These are phyloP conservation scores for Stylophora pistillata DNA, from an alignment of 64 coral and sea anemone species.

Conservation along the genomic window DNA sequence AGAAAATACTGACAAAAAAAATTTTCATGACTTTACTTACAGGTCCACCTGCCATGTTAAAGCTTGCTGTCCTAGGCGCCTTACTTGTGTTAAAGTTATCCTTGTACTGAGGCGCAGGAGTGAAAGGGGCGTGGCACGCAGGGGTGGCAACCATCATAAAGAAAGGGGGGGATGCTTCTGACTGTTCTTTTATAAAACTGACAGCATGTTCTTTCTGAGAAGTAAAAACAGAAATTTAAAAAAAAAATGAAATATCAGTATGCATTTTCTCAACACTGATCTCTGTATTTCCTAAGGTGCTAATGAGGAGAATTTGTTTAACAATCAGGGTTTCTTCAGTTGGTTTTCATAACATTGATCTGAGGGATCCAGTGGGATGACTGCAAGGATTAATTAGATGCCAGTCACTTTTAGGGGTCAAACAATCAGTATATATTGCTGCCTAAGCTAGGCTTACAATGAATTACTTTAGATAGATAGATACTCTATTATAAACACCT, in stretches of 20 bases:
- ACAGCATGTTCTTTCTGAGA: constrained; percentile 63
- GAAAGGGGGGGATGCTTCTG: constrained; percentile 56
- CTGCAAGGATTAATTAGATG: too few relatives aligned
- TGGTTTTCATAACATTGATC: too few relatives aligned
- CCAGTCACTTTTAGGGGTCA: too few relatives aligned
- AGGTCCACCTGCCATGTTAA: constrained; percentile 71
- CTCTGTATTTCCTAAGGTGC: too few relatives aligned
- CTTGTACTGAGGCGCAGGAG: constrained; percentile 84
- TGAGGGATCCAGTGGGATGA: too few relatives aligned
- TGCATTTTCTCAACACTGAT: too few relatives aligned
- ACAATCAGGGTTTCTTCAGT: not conserved
- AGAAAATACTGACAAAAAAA: not conserved
- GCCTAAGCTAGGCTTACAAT: too few relatives aligned
- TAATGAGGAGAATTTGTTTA: too few relatives aligned
- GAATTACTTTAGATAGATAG: too few relatives aligned
- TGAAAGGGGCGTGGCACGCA: constrained; percentile 81
- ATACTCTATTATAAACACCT: too few relatives aligned
- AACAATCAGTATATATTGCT: too few relatives aligned
- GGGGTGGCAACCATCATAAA: constrained; percentile 88
- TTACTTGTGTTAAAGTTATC: constrained; percentile 71
- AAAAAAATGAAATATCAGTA: too few relatives aligned
- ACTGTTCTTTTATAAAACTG: constrained; percentile 54
- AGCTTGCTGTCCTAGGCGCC: constrained; percentile 76
- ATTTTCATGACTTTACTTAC: constrained; percentile 23
- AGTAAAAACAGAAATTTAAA: not conserved